Evolutionary conservation across 2,888 invertebrate species (phyloP), one percentile per base, ranked within the genome.

Genomic region (Mythimna lalbum): DNA sequence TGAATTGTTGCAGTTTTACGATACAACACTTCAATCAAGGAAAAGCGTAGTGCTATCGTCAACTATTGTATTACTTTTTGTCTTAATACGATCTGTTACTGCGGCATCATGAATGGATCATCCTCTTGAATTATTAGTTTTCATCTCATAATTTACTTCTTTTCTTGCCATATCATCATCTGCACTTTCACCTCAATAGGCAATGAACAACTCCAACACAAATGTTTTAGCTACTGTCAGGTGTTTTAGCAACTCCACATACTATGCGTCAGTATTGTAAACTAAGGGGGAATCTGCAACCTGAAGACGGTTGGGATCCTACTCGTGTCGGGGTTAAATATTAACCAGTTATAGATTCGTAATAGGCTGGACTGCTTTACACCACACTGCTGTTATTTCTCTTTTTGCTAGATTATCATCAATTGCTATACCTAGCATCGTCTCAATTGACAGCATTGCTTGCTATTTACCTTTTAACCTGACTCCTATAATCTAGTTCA

Each of bases 401-500:
- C 27, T 17, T 53, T 53, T 27, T 53, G 9, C 53, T 53, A 9
- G 3, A 36, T 14, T 7, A 43, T 6, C 9, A 17, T 43, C 17
- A 17, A 39, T 59, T 39, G 23, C 9, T 39, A 19, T 23, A n/a
- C n/a, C n/a, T n/a, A 23, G 4, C 3, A 27, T 19, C 10, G 9
- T 23, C 43, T 17, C 21, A 17, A 39, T n/a, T 39, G 4, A 21
- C 17, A 21, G 1, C 1, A 14, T 17, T 36, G 6, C 14, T 36
- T 17, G 3, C 33, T 7, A 7, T 36, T 60, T 19, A 2, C 23
- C 4, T 39, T 39, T 39, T 49, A 5, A n/a, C n/a, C n/a, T n/a
- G n/a, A n/a, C n/a, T n/a, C n/a, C n/a, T n/a, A n/a, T n/a, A n/a
- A 17, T 19, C 52, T 33, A 52, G 57, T 73, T 61, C 17, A 19